Percentiles rank a stretch among this genome's conserved stretches.
phyloP scores from a whole-genome alignment of 2,113 vertebrate species.

The Scomber scombrus region DNA sequence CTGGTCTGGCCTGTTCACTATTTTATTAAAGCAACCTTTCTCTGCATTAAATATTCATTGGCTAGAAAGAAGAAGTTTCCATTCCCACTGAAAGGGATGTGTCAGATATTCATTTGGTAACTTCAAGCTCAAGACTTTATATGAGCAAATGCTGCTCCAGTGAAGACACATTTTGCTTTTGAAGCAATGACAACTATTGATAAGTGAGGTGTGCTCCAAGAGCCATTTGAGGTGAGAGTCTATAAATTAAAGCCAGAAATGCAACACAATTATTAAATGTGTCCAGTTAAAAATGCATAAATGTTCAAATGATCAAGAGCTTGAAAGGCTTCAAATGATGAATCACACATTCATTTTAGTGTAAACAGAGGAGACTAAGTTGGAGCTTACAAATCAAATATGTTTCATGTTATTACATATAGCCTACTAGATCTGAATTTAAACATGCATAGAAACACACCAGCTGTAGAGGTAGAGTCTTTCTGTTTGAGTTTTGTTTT shows the following conservation, averaged over 20 bases:
- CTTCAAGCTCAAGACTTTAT: conserved; percentile 23
- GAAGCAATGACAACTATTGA: conserved; percentile 35
- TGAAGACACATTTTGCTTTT: conserved; percentile 31
- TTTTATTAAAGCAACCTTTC: conserved; percentile 70
- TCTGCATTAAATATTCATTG: conserved; percentile 67
- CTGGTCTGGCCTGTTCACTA: conserved; percentile 49
- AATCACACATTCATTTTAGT: conserved; percentile 43
- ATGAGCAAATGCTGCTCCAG: neutral
- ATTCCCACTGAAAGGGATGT: conserved; percentile 42
- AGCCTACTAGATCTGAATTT: neutral
- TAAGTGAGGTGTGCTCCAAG: conserved; percentile 6
- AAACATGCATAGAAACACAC: neutral
- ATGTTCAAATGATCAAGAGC: conserved; percentile 60
- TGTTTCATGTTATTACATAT: neutral
- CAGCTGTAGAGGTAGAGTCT: neutral
- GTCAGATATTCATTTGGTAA: conserved; percentile 35
- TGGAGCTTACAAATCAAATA: conserved; percentile 22
- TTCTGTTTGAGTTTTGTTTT: neutral
- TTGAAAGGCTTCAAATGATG: conserved; percentile 39
- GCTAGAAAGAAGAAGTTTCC: conserved; percentile 29
- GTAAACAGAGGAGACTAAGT: conserved; percentile 31
- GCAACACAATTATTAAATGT: conserved; percentile 29
- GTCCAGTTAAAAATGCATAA: conserved; percentile 49
- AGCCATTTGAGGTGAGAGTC: neutral
- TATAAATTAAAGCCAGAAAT: conserved; percentile 47